Evolutionary conservation across 2,888 invertebrate species (phyloP).

Genomic region (Heliconius ismenius): DNA sequence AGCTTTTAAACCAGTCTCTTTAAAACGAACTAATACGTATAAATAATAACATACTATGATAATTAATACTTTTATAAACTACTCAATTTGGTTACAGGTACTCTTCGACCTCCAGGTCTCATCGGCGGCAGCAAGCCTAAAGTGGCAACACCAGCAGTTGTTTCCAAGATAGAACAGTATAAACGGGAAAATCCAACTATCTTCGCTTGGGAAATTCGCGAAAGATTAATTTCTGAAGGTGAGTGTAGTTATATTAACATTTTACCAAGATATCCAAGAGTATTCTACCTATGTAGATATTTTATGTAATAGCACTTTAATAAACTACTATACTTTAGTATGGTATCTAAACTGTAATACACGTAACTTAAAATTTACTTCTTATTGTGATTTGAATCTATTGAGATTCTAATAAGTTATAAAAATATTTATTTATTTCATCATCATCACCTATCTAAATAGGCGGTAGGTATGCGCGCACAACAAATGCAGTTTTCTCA

Average conservation of each 20-base stretch:
- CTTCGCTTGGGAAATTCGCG: slow-evolving; percentile 99
- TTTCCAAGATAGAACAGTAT: slow-evolving; percentile 98
- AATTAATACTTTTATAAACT: not conserved
- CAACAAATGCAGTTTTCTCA: no score
- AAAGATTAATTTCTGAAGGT: slow-evolving; percentile 98
- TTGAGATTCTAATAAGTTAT: no score
- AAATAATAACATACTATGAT: no score
- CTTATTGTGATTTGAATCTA: no score
- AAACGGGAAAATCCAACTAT: slow-evolving; percentile 99
- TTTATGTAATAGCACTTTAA: no score
- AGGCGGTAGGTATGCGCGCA: no score
- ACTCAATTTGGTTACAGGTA: slow-evolving; percentile 83
- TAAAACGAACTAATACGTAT: not conserved
- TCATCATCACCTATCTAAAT: no score
- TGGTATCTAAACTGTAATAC: no score
- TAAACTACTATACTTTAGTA: no score
- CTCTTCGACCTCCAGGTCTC: slow-evolving; percentile 92
- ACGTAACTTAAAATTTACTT: no score
- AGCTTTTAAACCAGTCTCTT: not conserved
- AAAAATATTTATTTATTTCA: no score
- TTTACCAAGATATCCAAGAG: not conserved
- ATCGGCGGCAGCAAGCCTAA: slow-evolving; percentile 98
- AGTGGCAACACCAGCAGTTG: slow-evolving; percentile 98
- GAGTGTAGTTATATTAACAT: slow-evolving; percentile 59
- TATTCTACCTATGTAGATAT: not conserved